phyloP scores from a whole-genome alignment of 2,113 vertebrate species.

The Pampusana beccarii region DNA sequence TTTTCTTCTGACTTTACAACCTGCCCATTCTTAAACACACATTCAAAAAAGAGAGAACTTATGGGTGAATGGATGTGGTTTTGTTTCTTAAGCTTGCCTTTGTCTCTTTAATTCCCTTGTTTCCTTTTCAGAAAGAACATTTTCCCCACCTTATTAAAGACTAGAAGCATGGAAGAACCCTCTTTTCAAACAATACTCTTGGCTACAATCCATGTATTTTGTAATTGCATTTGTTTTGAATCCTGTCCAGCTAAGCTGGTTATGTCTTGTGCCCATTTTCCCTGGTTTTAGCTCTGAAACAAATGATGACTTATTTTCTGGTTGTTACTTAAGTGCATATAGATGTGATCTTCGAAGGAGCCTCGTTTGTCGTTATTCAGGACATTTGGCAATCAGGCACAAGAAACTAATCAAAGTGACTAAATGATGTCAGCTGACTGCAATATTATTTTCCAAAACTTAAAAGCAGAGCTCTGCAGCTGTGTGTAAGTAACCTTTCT shows the following conservation, averaged over 20 bases:
- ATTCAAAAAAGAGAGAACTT: background rate
- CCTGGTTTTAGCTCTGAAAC: background rate
- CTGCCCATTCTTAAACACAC: accelerated
- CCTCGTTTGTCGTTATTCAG: slow-evolving; percentile 46
- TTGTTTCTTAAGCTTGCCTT: slow-evolving; percentile 21
- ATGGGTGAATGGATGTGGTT: slow-evolving; percentile 32
- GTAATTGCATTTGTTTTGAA: slow-evolving; percentile 51
- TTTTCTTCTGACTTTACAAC: background rate
- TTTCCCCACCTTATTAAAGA: background rate
- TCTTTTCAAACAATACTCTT: slow-evolving; percentile 43
- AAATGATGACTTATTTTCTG: slow-evolving; percentile 47
- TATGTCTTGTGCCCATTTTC: slow-evolving; percentile 9
- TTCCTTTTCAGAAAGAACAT: slow-evolving; percentile 37
- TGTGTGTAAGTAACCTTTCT: slow-evolving; percentile 20
- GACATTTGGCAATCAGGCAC: background rate
- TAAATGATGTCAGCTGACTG: slow-evolving; percentile 35
- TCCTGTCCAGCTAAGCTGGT: slow-evolving; percentile 7
- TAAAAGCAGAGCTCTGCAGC: background rate
- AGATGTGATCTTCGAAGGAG: background rate
- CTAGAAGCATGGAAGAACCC: background rate
- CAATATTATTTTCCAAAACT: background rate
- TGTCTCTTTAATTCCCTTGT: slow-evolving; percentile 21
- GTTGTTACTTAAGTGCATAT: background rate
- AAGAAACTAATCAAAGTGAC: slow-evolving; percentile 58
- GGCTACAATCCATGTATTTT: slow-evolving; percentile 2